Conservation (phyloP, 1,140 invertebrate species). For the Drosophila murphyi region DNA sequence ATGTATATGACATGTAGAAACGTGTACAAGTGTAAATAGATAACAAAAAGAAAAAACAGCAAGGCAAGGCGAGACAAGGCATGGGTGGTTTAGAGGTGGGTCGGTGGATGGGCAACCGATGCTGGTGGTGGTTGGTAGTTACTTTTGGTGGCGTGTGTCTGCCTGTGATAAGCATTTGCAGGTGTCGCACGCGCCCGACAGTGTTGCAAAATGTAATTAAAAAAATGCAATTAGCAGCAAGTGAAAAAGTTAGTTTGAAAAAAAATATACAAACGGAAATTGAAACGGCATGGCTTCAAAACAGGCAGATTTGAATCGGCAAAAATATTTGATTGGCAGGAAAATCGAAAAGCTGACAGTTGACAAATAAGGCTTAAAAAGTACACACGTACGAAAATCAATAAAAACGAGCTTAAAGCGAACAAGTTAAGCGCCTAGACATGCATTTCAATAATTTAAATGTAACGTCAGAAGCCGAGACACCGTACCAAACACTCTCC, state of each 20-base stretch:
- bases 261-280: slow-evolving; percentile 46
- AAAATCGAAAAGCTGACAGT: slow-evolving; percentile 59
- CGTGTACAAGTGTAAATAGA: slow-evolving; percentile 82
- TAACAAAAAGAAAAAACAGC: slow-evolving; percentile 52
- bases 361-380: slow-evolving; percentile 22
- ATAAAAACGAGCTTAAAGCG: slow-evolving; percentile 49
- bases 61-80: slow-evolving; percentile 12
- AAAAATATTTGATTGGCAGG: slow-evolving; percentile 49
- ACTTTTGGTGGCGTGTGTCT: neutral
- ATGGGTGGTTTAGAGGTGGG: slow-evolving; percentile 1
- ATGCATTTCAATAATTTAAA: slow-evolving; percentile 69
- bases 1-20: slow-evolving; percentile 72
- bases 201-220: slow-evolving; percentile 77
- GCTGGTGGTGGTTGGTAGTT: neutral
- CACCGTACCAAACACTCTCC: neutral
- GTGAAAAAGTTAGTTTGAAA: slow-evolving; percentile 59
- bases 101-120: too few relatives aligned
- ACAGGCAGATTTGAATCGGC: slow-evolving; percentile 23
- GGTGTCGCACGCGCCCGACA: slow-evolving; percentile 39
- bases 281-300: slow-evolving; percentile 11
- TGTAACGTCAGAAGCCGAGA: slow-evolving; percentile 36
- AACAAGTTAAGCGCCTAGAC: slow-evolving; percentile 41
- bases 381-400: slow-evolving; percentile 49
- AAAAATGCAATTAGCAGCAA: slow-evolving; percentile 70
- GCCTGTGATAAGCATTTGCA: slow-evolving; percentile 37